phyloP scores from a whole-genome alignment of 2,888 invertebrate species.

The Cyrtodaria siliqua region DNA sequence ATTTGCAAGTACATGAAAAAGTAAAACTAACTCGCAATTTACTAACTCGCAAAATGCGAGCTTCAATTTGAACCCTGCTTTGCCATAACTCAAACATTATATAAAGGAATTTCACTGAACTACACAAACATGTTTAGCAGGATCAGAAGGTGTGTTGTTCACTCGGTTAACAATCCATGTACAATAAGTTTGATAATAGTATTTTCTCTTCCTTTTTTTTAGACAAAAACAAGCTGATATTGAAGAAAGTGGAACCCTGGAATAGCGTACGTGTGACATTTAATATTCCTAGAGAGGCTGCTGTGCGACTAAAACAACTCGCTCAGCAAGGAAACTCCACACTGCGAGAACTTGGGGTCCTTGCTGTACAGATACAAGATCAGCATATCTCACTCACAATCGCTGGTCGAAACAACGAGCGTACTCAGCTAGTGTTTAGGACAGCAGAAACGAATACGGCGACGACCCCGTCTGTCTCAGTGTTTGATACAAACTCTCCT shows the following conservation, averaged over 20 bases:
- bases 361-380: constrained; percentile 95
- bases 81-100: no score
- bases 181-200: not conserved
- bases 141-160: no score
- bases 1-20: no score
- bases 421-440: constrained; percentile 88
- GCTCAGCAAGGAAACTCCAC: constrained; percentile 95
- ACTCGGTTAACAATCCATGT: no score
- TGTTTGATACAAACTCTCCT: constrained; percentile 70
- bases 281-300: constrained; percentile 98
- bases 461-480: constrained; percentile 64
- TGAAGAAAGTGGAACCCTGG: constrained; percentile 97
- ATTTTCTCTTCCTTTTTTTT: constrained; percentile 41
- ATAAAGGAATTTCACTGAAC: no score
- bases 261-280: constrained; percentile 99
- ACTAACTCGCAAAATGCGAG: no score
- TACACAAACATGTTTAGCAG: no score
- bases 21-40: no score
- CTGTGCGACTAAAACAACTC: constrained; percentile 94
- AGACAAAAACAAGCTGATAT: constrained; percentile 88
- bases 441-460: constrained; percentile 70
- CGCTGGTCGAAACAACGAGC: constrained; percentile 90
- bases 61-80: no score
- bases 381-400: constrained; percentile 89
- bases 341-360: constrained; percentile 96